Evolutionary conservation across 2,797 vertebrate species (phyloP), one percentile per base, ranked within the genome.

Genomic region (Chelon auratus): DNA sequence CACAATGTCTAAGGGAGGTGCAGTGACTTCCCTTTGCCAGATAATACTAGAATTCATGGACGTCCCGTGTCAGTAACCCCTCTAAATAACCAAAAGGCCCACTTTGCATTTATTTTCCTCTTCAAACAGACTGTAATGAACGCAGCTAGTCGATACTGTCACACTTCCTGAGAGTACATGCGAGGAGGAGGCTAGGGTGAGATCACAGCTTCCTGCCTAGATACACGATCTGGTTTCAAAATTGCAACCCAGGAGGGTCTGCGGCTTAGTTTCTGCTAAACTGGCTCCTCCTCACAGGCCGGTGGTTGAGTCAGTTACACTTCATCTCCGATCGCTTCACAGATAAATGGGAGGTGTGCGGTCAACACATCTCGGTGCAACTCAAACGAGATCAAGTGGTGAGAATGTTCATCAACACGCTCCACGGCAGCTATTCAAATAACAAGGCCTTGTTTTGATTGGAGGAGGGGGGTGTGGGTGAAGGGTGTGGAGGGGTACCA

Each of bases 181-280:
- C 67, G 56, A 74, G 52, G 50, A 43, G 61, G 56, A 73, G 54
- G 50, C 9, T 18, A 20, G 56, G 9, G 54, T 72, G 56, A 57
- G 54, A 72, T 76, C 24, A 39, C 51, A 14, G 33, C 66, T 90
- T 90, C 88, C 88, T 86, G 86, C 20, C 9, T 8, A 84, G 85
- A 86, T 86, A 40, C 54, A 59, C 51, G 68, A 62, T 68, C 42
- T 77, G 64, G 45, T 73, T 72, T 72, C 52, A 56, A 9, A 83
- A 57, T 65, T 14, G 33, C 39, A 36, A 60, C 65, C 71, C 58
- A 42, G 45, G 30, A 59, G 37, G 60, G 72, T 70, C 75, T 88
- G 87, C 75, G 86, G 88, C 40, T 78, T 82, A 2, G 15, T 59
- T 84, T 88, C 83, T 87, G 77, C 81, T 62, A 30, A 66, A 14